Evolutionary conservation across 2,113 vertebrate species (phyloP).

Genomic region (Antigone vipio): DNA sequence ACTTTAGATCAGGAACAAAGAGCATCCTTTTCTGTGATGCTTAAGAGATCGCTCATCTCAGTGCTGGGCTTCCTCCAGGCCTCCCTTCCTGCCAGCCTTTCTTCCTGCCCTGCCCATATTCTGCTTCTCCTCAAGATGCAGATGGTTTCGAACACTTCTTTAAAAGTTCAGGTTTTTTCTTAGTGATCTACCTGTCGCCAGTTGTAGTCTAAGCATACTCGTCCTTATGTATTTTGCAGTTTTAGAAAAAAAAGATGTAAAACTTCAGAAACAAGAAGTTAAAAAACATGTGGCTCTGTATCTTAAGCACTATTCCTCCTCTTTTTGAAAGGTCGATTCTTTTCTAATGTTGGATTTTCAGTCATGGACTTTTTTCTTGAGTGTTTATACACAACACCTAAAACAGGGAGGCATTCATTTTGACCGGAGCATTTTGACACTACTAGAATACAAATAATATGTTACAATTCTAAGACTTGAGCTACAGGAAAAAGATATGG

Average conservation of each 20-base stretch:
- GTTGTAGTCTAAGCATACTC: background rate
- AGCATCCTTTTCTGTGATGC: background rate
- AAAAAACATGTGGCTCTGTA: background rate
- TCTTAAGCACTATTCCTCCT: background rate
- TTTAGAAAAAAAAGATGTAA: background rate
- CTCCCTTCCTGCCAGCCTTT: background rate
- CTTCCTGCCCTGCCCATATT: background rate
- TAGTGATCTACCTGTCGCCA: background rate
- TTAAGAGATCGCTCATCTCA: background rate
- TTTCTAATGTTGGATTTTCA: background rate
- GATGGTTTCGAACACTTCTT: background rate
- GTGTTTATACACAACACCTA: background rate
- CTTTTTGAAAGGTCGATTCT: background rate
- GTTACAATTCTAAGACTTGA: background rate
- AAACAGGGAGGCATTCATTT: slow-evolving; percentile 8
- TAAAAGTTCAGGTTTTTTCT: background rate
- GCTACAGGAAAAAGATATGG: background rate
- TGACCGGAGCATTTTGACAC: background rate
- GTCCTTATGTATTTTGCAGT: background rate
- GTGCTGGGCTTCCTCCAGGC: background rate
- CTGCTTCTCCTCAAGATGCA: background rate
- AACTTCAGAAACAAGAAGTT: background rate
- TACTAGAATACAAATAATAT: slow-evolving; percentile 6
- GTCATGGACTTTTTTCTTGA: background rate
- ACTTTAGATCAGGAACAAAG: background rate